Conservation (phyloP, 2,797 vertebrate species). For the Pelochelys cantorii region DNA sequence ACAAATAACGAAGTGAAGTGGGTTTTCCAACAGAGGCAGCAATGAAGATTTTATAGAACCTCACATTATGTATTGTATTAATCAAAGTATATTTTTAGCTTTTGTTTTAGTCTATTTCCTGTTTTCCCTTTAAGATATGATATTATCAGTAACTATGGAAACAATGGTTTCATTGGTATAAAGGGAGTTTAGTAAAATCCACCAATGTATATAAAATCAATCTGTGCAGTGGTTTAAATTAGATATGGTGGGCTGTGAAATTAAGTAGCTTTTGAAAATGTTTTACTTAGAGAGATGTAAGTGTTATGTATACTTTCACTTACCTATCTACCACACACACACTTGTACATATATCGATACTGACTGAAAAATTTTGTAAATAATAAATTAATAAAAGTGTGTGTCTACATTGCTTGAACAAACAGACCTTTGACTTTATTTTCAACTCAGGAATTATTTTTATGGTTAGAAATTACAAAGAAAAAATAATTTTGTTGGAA, state of each 20-base stretch:
- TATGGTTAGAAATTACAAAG: neutral
- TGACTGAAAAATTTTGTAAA: neutral
- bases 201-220: neutral
- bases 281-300: neutral
- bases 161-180: neutral
- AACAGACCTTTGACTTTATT: neutral
- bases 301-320: neutral
- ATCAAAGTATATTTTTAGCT: neutral
- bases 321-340: neutral
- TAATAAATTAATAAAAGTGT: neutral
- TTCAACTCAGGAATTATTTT: neutral
- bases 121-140: neutral
- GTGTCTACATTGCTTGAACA: neutral
- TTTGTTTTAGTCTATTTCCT: neutral
- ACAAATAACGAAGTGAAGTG: rapidly evolving
- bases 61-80: rapidly evolving
- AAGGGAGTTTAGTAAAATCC: neutral
- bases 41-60: neutral
- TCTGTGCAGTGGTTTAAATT: neutral
- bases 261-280: neutral
- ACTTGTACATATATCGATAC: neutral
- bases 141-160: neutral
- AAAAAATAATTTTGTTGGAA: neutral
- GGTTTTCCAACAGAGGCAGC: neutral
- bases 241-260: neutral